Base-by-base conservation (phyloP, 2,888 invertebrate genomes). In the Lepidochrysops patricia region DNA sequence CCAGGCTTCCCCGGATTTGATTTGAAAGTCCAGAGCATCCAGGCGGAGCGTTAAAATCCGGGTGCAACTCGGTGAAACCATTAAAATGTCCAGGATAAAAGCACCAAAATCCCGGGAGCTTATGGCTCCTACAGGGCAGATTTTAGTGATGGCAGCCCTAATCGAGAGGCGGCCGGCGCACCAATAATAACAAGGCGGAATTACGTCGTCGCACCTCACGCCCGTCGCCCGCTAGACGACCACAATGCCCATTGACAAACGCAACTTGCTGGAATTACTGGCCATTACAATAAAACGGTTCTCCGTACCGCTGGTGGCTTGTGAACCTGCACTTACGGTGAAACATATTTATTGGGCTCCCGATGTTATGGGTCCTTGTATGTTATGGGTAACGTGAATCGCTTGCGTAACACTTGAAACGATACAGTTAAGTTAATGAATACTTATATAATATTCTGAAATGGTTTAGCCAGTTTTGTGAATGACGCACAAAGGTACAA, bases 111-210 rank as follows among this genome's bases (percentile, higher is more conserved):
- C n/a, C n/a, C n/a, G n/a, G n/a, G n/a, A n/a, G n/a, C n/a, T n/a
- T n/a, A n/a, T n/a, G n/a, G n/a, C n/a, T n/a, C n/a, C n/a, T n/a
- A n/a, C n/a, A n/a, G n/a, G n/a, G n/a, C n/a, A n/a, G n/a, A n/a
- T n/a, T n/a, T n/a, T n/a, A n/a, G n/a, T n/a, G n/a, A n/a, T n/a
- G n/a, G n/a, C n/a, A n/a, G n/a, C n/a, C n/a, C n/a, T n/a, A n/a
- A n/a, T n/a, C 84, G 80, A 83, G 76, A 77, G 81, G 76, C 81
- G 82, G 78, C 77, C 73, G 73, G 74, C 73, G 74, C n/a, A n/a
- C 73, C 82, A 77, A 76, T 84, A 86, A 86, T 86, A 77, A 74
- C 75, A 85, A 84, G 74, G 72, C 79, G 75, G 76, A 79, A 76
- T 82, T 76, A 80, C 77, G 80, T 80, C 81, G 79, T 79, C 77